These are phyloP conservation scores for Mycteria americana DNA, from an alignment of 2,797 vertebrate species.

Conservation along the genomic window DNA sequence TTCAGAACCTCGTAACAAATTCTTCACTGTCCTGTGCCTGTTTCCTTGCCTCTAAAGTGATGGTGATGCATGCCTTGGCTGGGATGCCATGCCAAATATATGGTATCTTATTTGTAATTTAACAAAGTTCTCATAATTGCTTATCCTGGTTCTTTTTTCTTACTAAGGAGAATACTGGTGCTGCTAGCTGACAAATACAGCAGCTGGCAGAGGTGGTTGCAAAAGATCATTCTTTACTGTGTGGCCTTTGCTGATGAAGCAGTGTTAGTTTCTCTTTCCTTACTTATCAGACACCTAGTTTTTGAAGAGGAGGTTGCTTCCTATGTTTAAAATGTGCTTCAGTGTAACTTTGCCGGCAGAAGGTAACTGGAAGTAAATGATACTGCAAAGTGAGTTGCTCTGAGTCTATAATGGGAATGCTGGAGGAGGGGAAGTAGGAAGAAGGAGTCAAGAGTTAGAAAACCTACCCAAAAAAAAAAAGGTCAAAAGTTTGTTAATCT, in stretches of 20 bases:
- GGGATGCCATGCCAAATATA: neutral
- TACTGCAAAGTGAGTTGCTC: neutral
- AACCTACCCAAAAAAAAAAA: neutral
- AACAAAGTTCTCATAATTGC: neutral
- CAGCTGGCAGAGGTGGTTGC: neutral
- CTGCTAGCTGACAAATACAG: neutral
- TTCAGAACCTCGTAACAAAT: neutral
- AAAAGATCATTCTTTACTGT: neutral
- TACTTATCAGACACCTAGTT: neutral
- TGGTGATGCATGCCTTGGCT: neutral
- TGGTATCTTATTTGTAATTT: neutral
- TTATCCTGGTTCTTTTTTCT: neutral
- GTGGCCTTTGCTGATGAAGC: neutral
- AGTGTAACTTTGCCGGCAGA: neutral
- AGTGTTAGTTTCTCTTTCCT: neutral
- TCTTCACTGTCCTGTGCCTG: neutral
- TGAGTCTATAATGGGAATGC: neutral
- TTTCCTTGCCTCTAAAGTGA: neutral
- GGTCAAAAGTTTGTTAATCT: neutral
- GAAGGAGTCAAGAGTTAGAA: neutral
- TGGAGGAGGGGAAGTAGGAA: neutral
- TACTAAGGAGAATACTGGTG: neutral
- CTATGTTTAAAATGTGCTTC: neutral
- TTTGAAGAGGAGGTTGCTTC: neutral
- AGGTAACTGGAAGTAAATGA: neutral